Percentiles rank a stretch among this genome's conserved stretches.
phyloP scores from a whole-genome alignment of 2,797 vertebrate species.

The Megalops cyprinoides region DNA sequence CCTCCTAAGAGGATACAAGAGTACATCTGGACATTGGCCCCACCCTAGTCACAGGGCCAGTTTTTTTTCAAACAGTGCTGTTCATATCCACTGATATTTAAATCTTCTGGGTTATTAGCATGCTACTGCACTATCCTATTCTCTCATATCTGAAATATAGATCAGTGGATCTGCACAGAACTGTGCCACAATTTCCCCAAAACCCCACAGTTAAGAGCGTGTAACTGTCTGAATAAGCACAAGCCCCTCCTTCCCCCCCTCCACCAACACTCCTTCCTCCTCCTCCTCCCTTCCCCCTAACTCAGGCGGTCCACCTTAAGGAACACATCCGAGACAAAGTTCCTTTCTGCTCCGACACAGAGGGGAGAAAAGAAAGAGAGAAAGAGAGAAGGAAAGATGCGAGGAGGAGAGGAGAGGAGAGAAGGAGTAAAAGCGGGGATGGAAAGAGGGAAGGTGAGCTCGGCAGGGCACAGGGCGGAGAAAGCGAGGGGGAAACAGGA shows the following conservation, averaged over 20 bases:
- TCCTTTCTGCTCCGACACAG: conserved; percentile 20
- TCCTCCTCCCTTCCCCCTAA: background rate
- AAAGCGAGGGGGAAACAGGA: background rate
- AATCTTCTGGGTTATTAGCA: no score
- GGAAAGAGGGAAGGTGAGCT: conserved; percentile 74
- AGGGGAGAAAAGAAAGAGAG: conserved; percentile 24
- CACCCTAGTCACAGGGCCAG: no score
- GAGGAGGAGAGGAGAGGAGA: conserved; percentile 1
- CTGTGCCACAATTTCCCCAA: no score
- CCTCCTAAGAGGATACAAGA: no score
- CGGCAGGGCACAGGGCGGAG: conserved; percentile 36
- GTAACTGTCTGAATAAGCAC: background rate
- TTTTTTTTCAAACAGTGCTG: no score
- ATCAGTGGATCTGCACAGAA: no score
- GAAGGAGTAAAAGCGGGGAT: conserved; percentile 31
- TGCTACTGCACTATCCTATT: no score
- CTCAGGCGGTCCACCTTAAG: conserved; percentile 25
- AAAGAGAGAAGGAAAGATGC: conserved; percentile 75
- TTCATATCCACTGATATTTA: no score
- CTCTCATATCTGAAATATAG: no score
- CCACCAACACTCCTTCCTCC: background rate
- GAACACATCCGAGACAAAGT: conserved; percentile 14
- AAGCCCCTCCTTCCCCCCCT: background rate
- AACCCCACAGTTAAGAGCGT: background rate
- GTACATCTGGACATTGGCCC: no score